Percentiles rank a stretch among this genome's conserved stretches.
These are phyloP conservation scores for Parus major DNA, from an alignment of 2,113 vertebrate genomes.

Conservation along the genomic window DNA sequence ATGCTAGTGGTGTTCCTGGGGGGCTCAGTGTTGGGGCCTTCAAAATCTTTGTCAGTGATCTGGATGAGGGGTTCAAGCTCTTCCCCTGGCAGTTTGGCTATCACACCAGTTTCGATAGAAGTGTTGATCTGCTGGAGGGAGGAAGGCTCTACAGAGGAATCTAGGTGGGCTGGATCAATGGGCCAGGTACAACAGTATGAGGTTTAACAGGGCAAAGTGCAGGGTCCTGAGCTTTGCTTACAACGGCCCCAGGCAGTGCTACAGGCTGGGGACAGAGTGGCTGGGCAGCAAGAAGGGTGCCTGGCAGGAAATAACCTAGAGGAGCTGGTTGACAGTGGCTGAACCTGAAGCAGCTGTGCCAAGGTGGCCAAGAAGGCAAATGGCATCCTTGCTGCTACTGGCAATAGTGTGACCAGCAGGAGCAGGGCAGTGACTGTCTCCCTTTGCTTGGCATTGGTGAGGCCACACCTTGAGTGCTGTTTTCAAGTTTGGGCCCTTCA, in stretches of 20 bases:
- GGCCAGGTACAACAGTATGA: neutral
- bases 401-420: neutral
- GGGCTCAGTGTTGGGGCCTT: neutral
- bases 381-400: neutral
- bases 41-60: neutral
- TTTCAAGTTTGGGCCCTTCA: neutral
- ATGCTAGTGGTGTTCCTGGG: neutral
- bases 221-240: neutral
- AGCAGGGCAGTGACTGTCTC: neutral
- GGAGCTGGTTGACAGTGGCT: neutral
- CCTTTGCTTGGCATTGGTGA: neutral
- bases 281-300: neutral
- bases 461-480: fast-evolving
- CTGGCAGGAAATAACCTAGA: neutral
- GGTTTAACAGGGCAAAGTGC: neutral
- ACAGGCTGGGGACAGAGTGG: neutral
- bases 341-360: neutral
- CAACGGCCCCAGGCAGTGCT: too few species aligned
- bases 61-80: neutral
- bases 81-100: neutral
- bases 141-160: neutral
- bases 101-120: neutral
- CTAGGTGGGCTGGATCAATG: neutral
- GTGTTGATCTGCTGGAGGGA: neutral
- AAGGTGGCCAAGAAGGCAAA: neutral